These are phyloP conservation scores for Echinometra lucunter DNA, from an alignment of 53 echinoderm and acorn worm species.

Conservation along the genomic window DNA sequence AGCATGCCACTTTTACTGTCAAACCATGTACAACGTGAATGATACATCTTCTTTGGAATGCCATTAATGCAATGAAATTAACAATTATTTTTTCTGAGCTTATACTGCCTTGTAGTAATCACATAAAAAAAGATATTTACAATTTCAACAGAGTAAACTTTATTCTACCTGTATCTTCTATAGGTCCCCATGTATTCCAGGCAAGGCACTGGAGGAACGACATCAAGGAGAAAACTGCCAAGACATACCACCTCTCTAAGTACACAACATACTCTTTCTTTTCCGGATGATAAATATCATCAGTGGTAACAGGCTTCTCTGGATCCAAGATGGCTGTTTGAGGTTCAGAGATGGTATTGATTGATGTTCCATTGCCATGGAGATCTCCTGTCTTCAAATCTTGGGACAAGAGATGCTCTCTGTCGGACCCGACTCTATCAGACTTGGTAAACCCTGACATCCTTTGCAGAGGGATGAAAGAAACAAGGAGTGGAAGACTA, in stretches of 20 bases:
- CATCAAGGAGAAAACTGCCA: slow-evolving; percentile 78
- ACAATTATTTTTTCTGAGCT: too few relatives aligned
- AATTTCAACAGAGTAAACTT: neutral
- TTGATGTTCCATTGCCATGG: slow-evolving; percentile 2
- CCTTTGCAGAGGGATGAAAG: neutral
- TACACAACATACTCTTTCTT: slow-evolving; percentile 74
- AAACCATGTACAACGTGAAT: too few relatives aligned
- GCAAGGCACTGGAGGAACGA: slow-evolving; percentile 70
- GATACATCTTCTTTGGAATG: too few relatives aligned
- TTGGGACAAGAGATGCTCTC: neutral
- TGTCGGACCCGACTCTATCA: neutral
- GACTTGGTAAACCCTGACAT: neutral
- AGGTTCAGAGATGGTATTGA: neutral
- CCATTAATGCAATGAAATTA: too few relatives aligned
- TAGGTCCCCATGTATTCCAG: slow-evolving; percentile 99
- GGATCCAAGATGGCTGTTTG: neutral
- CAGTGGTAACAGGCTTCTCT: neutral
- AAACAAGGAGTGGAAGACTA: neutral
- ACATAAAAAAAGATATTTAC: too few relatives aligned
- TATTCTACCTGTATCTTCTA: slow-evolving; percentile 83
- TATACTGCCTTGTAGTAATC: too few relatives aligned
- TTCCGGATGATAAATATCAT: neutral
- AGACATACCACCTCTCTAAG: slow-evolving; percentile 86
- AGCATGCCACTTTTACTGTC: too few relatives aligned
- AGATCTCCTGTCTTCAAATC: neutral